Conservation (phyloP, 2,113 vertebrate genomes). For the Perognathus longimembris region DNA sequence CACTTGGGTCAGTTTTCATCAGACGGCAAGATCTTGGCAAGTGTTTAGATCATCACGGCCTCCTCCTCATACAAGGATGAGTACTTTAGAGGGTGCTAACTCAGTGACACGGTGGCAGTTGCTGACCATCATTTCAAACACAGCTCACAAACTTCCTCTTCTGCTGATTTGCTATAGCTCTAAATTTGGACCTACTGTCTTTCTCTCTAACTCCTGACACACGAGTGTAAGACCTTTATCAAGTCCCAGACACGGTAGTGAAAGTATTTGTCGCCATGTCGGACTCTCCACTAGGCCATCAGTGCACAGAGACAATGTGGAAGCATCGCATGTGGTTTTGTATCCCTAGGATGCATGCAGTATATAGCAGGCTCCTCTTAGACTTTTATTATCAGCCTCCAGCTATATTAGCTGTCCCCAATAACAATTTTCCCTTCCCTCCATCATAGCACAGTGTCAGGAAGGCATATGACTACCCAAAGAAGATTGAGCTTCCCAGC, state of each 20-base stretch:
- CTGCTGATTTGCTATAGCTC: neutral
- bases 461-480: neutral
- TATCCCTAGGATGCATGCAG: neutral
- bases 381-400: constrained; percentile 35
- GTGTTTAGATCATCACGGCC: neutral
- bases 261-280: neutral
- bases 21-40: neutral
- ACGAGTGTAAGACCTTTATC: neutral
- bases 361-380: neutral
- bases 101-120: neutral
- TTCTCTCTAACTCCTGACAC: neutral
- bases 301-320: neutral
- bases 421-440: neutral
- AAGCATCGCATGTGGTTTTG: neutral
- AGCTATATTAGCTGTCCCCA: neutral
- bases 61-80: neutral
- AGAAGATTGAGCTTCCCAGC: neutral
- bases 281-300: neutral
- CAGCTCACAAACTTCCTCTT: neutral
- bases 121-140: neutral
- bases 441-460: neutral
- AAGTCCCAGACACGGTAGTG: neutral
- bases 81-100: neutral
- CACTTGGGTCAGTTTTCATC: neutral
- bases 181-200: neutral